Evolutionary conservation across 2,888 invertebrate species (phyloP), one percentile per base, ranked within the genome.

Genomic region (Cephus nigrinus): DNA sequence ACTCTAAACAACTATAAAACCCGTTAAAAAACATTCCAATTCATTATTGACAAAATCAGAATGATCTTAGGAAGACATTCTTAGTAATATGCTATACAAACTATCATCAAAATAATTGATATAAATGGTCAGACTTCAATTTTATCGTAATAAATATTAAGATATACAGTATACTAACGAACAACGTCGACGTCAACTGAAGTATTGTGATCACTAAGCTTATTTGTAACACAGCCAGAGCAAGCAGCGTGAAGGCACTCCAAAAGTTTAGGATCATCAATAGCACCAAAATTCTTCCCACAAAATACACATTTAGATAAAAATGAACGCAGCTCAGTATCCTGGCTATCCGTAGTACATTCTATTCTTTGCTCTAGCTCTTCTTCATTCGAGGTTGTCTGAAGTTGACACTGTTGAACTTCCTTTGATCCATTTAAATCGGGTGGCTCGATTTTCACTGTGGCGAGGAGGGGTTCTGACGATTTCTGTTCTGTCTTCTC

Each of bases 231-330:
- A 92, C 97, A 97, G 81, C 94, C 93, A 78, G 94, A 93, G 91
- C 98, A 98, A 80, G 96, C 95, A 76, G 97, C 96, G 92, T 98
- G 98, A 84, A 98, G 93, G 91, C 98, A 98, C 92, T 97, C 97
- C 88, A 98, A 93, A 80, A 98, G 93, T 92, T 97, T 97, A 68
- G 97, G 97, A 74, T 94, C 93, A 87, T 95, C 94, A 69, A 91
- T 92, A 68, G 92, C 90, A 69, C 92, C 92, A 75, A 95, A 91
- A 32, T 85, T 85, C 81, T 92, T 91, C 35, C 86, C 86, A 81
- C 93, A 93, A 80, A 92, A 92, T 12, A 92, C 88, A 83, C 93
- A 93, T 82, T 92, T 93, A 11, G 89, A 88, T 68, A 91, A 80
- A 74, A 86, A 86, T 30, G 82, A 83, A 23, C 89, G 87, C 12